These are phyloP conservation scores for Zosterops lateralis DNA, from an alignment of 2,113 vertebrate species.

Conservation along the genomic window DNA sequence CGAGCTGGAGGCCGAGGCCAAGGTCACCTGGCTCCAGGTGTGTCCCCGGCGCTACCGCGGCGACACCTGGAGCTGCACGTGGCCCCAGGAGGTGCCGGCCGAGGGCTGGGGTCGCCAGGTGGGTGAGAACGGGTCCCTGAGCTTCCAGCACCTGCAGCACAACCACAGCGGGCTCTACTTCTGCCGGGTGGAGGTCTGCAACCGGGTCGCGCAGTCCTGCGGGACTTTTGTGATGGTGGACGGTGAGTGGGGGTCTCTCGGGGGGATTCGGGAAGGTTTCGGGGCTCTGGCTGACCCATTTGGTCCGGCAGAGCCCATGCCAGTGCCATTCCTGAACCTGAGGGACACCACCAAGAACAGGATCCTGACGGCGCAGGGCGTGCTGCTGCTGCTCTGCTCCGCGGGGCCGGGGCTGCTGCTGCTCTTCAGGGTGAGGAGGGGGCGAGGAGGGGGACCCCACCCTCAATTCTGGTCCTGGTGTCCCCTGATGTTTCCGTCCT, in stretches of 20 bases:
- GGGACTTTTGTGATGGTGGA: not conserved
- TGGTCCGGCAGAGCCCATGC: not conserved
- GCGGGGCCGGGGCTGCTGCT: not conserved
- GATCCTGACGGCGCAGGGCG: not conserved
- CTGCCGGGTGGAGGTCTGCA: fast-evolving
- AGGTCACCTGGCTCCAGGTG: not conserved
- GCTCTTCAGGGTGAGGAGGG: not conserved
- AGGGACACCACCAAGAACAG: not conserved
- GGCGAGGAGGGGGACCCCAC: fast-evolving
- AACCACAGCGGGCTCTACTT: not conserved
- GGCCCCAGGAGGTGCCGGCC: not conserved
- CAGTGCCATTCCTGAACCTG: not conserved
- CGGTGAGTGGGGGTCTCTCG: not conserved
- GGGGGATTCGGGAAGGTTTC: not conserved
- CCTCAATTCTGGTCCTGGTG: not conserved
- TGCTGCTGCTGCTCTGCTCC: not conserved
- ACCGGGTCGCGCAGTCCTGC: fast-evolving
- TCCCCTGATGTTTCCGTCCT: not conserved
- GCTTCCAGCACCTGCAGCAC: not conserved
- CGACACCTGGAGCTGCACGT: not conserved
- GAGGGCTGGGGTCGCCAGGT: fast-evolving
- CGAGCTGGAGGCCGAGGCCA: not conserved
- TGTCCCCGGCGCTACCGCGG: not conserved
- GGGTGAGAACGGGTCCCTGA: fast-evolving
- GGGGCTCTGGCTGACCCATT: fast-evolving